These are phyloP conservation scores for Craniophora ligustri DNA, from an alignment of 2,888 invertebrate species.

Conservation along the genomic window DNA sequence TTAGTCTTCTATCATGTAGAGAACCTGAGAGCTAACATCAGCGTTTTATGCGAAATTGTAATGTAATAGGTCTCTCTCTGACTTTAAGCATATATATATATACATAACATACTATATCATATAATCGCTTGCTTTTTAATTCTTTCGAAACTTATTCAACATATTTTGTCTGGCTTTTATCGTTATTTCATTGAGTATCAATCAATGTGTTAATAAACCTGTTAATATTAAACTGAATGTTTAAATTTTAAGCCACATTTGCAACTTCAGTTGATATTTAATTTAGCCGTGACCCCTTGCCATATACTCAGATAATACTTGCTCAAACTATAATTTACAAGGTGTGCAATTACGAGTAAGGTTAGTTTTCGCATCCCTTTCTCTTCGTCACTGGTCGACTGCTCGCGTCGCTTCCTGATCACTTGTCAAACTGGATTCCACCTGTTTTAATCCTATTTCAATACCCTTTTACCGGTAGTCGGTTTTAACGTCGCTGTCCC, in stretches of 20 bases:
- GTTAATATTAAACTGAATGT: background rate
- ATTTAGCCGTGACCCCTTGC: constrained; percentile 40
- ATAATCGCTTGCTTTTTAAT: too few relatives aligned
- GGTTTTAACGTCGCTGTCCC: constrained; percentile 22
- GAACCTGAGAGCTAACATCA: too few relatives aligned
- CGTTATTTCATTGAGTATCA: too few relatives aligned
- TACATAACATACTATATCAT: too few relatives aligned
- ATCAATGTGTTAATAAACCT: too few relatives aligned
- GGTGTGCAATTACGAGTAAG: constrained; percentile 25
- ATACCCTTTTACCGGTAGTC: constrained; percentile 22
- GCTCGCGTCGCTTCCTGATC: constrained; percentile 38
- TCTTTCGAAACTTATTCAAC: too few relatives aligned
- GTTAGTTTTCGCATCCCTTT: constrained; percentile 20
- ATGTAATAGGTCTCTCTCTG: too few relatives aligned
- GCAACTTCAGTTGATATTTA: constrained; percentile 19
- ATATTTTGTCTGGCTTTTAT: too few relatives aligned
- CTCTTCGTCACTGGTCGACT: constrained; percentile 14
- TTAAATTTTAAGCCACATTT: background rate
- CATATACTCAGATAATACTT: constrained; percentile 20
- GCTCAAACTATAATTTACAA: constrained; percentile 7
- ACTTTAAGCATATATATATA: too few relatives aligned
- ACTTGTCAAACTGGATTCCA: constrained; percentile 61
- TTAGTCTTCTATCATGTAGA: too few relatives aligned
- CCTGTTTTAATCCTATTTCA: constrained; percentile 33
- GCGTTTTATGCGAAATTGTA: too few relatives aligned